phyloP scores from a whole-genome alignment of 2,888 invertebrate species.

The Phasia obesa region DNA sequence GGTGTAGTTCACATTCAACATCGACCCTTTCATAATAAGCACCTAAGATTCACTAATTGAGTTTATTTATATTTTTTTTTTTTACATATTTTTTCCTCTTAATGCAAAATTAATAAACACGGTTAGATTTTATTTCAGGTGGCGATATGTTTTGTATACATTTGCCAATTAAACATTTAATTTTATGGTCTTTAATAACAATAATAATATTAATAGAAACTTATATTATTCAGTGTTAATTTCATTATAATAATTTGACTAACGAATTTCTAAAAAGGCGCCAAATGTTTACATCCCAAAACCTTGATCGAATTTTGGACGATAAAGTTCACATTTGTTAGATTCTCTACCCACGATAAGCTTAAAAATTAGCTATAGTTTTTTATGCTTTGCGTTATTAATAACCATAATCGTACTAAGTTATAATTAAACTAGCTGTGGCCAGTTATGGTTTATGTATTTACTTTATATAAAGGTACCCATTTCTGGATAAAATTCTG shows the following conservation, averaged over 20 bases:
- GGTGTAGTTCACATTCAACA: no score
- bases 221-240: conserved; percentile 39
- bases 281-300: conserved; percentile 5
- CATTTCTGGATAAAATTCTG: no score
- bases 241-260: conserved; percentile 26
- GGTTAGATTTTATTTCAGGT: neutral
- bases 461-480: no score
- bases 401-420: conserved; percentile 36
- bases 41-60: no score
- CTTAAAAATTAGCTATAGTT: neutral
- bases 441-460: no score
- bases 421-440: conserved; percentile 3
- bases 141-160: neutral
- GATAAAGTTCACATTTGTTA: conserved; percentile 29
- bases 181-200: conserved; percentile 59
- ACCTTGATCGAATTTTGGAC: conserved; percentile 62
- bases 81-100: no score
- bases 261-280: conserved; percentile 7
- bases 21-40: no score
- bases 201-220: conserved; percentile 22
- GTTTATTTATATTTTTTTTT: no score
- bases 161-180: neutral
- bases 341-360: conserved; percentile 24
- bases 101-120: neutral
- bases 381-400: conserved; percentile 3